phyloP scores from a whole-genome alignment of 2,797 vertebrate species.

The Agapornis canus region DNA sequence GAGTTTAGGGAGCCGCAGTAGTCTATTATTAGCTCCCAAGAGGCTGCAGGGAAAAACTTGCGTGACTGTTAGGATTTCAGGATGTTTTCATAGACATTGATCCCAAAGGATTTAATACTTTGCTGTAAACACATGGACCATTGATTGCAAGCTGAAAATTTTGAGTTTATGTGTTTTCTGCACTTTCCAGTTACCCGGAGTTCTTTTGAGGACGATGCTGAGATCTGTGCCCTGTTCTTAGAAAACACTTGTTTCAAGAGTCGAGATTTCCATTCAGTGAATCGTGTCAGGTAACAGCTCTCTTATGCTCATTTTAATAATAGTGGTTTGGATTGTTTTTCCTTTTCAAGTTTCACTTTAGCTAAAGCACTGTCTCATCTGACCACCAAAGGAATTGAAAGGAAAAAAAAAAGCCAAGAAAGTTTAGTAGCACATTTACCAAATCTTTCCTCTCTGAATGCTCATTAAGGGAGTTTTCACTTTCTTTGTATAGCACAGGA shows the following conservation, averaged over 20 bases:
- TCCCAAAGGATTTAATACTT: background rate
- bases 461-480: background rate
- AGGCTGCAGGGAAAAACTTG: background rate
- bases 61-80: background rate
- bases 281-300: slow-evolving; percentile 28
- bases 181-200: background rate
- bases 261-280: background rate
- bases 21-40: background rate
- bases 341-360: slow-evolving; percentile 48
- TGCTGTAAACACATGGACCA: background rate
- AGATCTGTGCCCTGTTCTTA: background rate
- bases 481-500: background rate
- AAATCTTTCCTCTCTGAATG: background rate
- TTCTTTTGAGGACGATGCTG: background rate
- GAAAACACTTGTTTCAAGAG: slow-evolving; percentile 20
- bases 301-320: background rate
- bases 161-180: background rate
- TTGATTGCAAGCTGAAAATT: background rate
- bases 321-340: background rate
- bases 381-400: background rate
- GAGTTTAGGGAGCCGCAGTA: background rate
- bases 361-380: background rate
- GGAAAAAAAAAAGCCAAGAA: background rate
- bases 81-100: background rate
- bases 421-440: background rate